Evolutionary conservation across 1,140 invertebrate species (phyloP), one percentile per base, ranked within the genome.

Genomic region (Sycophaga agraensis): DNA sequence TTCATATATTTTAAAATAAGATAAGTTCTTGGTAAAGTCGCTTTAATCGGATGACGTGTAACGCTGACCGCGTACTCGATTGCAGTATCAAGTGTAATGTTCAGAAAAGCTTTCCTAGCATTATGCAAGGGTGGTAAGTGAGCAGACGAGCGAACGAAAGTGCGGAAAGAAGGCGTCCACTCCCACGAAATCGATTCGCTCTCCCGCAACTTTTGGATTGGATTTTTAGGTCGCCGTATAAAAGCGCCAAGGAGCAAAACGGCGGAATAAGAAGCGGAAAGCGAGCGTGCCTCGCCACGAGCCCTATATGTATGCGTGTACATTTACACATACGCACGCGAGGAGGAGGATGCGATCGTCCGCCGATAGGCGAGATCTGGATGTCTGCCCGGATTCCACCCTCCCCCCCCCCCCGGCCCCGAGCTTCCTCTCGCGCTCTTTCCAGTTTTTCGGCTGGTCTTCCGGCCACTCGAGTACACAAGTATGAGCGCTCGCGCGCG

Each of bases 291-390:
- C n/a, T n/a, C n/a, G n/a, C n/a, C n/a, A n/a, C n/a, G n/a, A n/a
- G n/a, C n/a, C n/a, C n/a, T n/a, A n/a, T n/a, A n/a, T n/a, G n/a
- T n/a, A n/a, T n/a, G n/a, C n/a, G 22, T 9, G 11, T 28, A 51
- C 1, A 16, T 7, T 3, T 8, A 17, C 35, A 40, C 48, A 24
- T 28, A 45, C 14, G 11, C 17, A 22, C 17, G 16, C 50, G n/a
- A 21, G 34, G 21, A n/a, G n/a, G 17, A 59, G 45, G 17, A 50
- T 62, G 45, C 42, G 14, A 49, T 49, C 54, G 5, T 56, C 4
- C 19, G 43, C 35, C 45, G 46, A 62, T 55, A 26, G 51, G 24
- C 4, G 37, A 63, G 28, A 51, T 63, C 61, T 63, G 61, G 61
- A 63, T 22, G 40, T 14, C 58, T 63, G 61, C 61, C 61, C 54